Evolutionary conservation across 1,140 invertebrate genomes (phyloP).

Genomic region (Drosophila tristis): DNA sequence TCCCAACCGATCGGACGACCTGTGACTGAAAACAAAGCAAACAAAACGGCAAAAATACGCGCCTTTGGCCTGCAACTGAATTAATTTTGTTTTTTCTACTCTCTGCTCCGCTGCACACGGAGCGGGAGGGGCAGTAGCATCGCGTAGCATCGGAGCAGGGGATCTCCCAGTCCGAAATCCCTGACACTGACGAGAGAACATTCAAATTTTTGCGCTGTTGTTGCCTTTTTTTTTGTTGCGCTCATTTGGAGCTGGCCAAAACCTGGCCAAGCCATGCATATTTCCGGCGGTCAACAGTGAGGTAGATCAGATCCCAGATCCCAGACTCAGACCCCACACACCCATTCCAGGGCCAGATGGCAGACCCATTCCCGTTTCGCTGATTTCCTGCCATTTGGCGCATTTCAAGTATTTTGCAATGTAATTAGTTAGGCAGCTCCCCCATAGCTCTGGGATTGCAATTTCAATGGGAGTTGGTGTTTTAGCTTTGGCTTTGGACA

Average conservation of each 20-base stretch:
- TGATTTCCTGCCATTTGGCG: conserved; percentile 59
- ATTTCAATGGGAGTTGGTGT: conserved; percentile 1
- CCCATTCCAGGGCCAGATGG: conserved; percentile 32
- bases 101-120: conserved; percentile 69
- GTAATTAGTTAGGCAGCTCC: conserved; percentile 62
- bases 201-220: conserved; percentile 60
- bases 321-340: conserved; percentile 2
- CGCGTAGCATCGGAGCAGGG: conserved; percentile 1
- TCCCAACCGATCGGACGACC: conserved; percentile 65
- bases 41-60: conserved; percentile 68
- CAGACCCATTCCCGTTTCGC: conserved; percentile 54
- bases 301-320: conserved; percentile 31
- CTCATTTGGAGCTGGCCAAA: conserved; percentile 73
- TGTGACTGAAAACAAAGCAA: conserved; percentile 64
- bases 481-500: not conserved
- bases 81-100: conserved; percentile 56
- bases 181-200: conserved; percentile 66
- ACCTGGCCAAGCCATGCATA: conserved; percentile 71
- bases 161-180: conserved; percentile 47
- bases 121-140: not conserved
- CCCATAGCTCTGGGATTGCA: conserved; percentile 1
- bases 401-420: conserved; percentile 73
- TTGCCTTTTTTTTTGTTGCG: conserved; percentile 16
- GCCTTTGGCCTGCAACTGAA: conserved; percentile 69
- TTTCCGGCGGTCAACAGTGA: conserved; percentile 54